Percentiles rank a stretch among this genome's conserved stretches.
phyloP scores from a whole-genome alignment of 92 coral and sea anemone genomes.

The Zoanthus solanderi region DNA sequence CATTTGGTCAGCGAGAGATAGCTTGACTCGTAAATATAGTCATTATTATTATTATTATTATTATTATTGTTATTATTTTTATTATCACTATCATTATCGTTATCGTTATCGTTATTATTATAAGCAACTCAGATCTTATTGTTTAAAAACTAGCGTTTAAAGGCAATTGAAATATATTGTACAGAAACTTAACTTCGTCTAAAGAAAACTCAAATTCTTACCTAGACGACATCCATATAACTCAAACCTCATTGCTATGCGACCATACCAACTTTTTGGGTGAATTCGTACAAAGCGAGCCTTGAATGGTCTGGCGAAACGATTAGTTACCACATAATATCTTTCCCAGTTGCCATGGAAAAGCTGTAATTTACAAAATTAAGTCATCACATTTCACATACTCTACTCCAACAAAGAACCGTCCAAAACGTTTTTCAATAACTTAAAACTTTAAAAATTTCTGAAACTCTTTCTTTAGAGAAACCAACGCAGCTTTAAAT shows the following conservation, averaged over 20 bases:
- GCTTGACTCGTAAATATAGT: no score
- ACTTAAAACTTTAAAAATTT: no score
- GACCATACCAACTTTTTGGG: conserved; percentile 62
- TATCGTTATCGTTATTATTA: no score
- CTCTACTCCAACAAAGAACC: not conserved
- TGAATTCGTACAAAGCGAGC: conserved; percentile 67
- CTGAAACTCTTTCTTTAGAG: no score
- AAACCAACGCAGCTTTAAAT: no score
- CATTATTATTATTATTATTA: no score
- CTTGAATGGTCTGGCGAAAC: conserved; percentile 55
- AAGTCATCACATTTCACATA: not conserved
- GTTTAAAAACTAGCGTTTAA: no score
- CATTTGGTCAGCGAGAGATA: no score
- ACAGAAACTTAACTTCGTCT: not conserved
- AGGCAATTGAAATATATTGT: not conserved
- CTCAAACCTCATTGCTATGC: conserved; percentile 67
- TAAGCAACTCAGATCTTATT: no score
- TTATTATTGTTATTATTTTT: no score
- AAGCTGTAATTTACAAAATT: conserved; percentile 29
- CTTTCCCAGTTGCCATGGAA: conserved; percentile 68
- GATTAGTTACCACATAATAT: conserved; percentile 61
- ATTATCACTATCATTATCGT: no score
- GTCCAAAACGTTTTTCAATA: not conserved
- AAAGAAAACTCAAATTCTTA: not conserved
- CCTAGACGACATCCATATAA: conserved; percentile 70